Conservation (phyloP, 2,888 invertebrate genomes). For the Cloeon dipterum region DNA sequence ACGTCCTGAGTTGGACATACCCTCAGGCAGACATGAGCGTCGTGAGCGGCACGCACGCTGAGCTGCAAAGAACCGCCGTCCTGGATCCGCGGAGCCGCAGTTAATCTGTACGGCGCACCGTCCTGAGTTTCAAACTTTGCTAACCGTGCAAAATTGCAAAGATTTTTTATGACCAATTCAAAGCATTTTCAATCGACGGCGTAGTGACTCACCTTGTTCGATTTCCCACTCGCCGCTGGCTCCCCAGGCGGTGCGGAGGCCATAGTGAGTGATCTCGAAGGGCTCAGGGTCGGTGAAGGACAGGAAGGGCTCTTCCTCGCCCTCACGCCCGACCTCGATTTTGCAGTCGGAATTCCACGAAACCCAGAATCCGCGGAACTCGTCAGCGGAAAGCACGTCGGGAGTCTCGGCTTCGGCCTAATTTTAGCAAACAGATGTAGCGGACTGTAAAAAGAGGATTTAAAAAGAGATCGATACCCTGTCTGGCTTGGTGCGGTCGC, state of each 20-base stretch:
- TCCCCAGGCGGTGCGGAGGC: constrained; percentile 73
- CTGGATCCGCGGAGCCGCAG: constrained; percentile 22
- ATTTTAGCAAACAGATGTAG: neutral
- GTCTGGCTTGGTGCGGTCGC: constrained; percentile 52
- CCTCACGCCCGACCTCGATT: constrained; percentile 47
- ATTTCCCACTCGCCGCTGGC: constrained; percentile 60
- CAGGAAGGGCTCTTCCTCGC: constrained; percentile 46
- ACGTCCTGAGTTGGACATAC: constrained; percentile 3
- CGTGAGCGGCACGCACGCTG: constrained; percentile 31
- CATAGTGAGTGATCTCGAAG: constrained; percentile 47
- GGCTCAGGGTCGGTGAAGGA: constrained; percentile 45
- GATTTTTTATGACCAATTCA: no score
- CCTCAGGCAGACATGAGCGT: constrained; percentile 37
- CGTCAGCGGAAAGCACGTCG: constrained; percentile 41
- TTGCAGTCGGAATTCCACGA: constrained; percentile 41
- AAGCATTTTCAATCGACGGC: no score
- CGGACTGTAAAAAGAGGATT: neutral
- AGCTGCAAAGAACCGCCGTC: constrained; percentile 15
- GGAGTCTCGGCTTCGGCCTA: constrained; percentile 44
- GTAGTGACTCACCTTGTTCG: constrained; percentile 38
- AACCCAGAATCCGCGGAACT: constrained; percentile 67
- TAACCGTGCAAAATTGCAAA: neutral
- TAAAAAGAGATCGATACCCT: no score
- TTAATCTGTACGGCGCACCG: neutral
- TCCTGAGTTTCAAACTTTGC: neutral